phyloP scores from a whole-genome alignment of 1,140 invertebrate species.

The Triops cancriformis region DNA sequence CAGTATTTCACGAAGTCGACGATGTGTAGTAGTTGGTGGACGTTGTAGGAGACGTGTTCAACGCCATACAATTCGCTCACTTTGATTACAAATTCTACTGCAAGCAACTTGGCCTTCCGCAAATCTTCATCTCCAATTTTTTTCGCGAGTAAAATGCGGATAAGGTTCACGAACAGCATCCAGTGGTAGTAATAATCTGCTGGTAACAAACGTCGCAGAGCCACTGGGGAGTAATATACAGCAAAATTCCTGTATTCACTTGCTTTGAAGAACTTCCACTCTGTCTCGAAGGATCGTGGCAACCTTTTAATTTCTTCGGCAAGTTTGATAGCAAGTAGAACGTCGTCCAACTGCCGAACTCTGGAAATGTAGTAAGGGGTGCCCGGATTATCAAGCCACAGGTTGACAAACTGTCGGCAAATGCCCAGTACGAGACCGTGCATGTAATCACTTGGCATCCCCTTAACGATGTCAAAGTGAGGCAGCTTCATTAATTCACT shows the following conservation, averaged over 20 bases:
- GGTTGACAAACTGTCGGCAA: too few relatives aligned
- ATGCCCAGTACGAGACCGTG: too few relatives aligned
- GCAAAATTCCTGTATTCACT: slow-evolving; percentile 17
- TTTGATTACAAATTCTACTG: background rate
- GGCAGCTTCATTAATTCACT: slow-evolving; percentile 19
- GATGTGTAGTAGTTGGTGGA: too few relatives aligned
- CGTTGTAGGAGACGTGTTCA: slow-evolving; percentile 11
- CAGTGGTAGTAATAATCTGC: slow-evolving; percentile 21
- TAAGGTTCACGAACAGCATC: slow-evolving; percentile 22
- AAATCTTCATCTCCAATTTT: slow-evolving; percentile 4
- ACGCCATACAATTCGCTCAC: slow-evolving; percentile 7
- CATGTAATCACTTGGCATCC: too few relatives aligned
- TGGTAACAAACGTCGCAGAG: background rate
- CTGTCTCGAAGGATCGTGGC: too few relatives aligned
- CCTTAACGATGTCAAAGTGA: background rate
- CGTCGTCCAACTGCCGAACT: background rate
- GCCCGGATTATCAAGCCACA: too few relatives aligned
- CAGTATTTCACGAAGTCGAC: background rate
- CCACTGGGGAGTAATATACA: slow-evolving; percentile 20
- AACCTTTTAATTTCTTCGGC: slow-evolving; percentile 18
- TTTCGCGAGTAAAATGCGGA: background rate
- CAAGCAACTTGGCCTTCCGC: background rate
- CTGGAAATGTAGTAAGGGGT: too few relatives aligned
- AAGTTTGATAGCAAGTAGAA: background rate
- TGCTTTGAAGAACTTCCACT: background rate